Conservation (phyloP, 35 echinoderm and acorn worm species). For the Heliocidaris erythrogramma region DNA sequence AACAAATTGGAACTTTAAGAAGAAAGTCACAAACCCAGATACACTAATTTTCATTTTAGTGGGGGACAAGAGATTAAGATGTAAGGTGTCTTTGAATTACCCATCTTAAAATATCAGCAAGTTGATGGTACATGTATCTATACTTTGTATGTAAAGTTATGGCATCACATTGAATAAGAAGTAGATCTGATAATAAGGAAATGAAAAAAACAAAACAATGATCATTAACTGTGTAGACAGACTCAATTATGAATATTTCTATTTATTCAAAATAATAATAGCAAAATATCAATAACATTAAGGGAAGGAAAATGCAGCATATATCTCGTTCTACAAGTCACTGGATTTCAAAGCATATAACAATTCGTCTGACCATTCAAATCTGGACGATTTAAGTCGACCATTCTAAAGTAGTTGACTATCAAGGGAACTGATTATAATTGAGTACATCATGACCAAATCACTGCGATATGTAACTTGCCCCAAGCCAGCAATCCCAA, state of each 20-base stretch:
- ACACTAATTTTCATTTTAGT: too few species aligned
- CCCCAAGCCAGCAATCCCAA: background rate
- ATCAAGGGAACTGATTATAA: background rate
- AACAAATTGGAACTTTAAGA: background rate
- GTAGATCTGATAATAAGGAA: background rate
- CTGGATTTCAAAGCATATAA: background rate
- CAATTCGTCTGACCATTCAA: background rate
- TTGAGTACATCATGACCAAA: constrained; percentile 9
- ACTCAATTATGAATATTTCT: too few species aligned
- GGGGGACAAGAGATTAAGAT: background rate
- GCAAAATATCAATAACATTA: too few species aligned
- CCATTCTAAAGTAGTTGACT: background rate
- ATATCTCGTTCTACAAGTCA: too few species aligned
- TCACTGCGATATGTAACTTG: constrained; percentile 16
- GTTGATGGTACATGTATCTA: background rate
- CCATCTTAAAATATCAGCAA: background rate
- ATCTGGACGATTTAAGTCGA: background rate
- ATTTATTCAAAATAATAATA: too few species aligned
- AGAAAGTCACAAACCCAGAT: background rate
- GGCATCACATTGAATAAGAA: background rate
- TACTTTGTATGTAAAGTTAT: too few species aligned
- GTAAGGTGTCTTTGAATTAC: background rate
- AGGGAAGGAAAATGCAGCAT: too few species aligned
- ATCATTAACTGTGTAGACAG: too few species aligned
- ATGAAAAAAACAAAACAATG: too few species aligned